These are phyloP conservation scores for Apteryx mantelli DNA, from an alignment of 2,113 vertebrate species.

Conservation along the genomic window DNA sequence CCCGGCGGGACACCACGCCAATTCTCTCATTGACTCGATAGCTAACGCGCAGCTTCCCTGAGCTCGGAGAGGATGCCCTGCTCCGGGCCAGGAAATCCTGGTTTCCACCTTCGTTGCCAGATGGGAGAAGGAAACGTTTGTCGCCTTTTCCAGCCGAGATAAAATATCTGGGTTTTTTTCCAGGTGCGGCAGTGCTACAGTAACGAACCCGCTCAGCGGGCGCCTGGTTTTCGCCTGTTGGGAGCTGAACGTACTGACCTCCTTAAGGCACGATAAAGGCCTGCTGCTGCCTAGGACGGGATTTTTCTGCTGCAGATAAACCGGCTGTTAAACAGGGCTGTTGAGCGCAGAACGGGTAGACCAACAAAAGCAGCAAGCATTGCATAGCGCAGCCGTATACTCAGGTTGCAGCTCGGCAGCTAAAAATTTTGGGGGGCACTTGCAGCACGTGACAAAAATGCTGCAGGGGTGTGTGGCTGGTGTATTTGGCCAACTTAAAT, in stretches of 20 bases:
- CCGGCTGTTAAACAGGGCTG: not conserved
- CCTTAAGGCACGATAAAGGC: not conserved
- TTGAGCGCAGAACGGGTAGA: not conserved
- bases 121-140: not conserved
- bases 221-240: not conserved
- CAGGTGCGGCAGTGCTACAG: no score
- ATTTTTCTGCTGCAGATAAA: not conserved
- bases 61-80: accelerated
- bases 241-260: not conserved
- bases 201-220: no score
- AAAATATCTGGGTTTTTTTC: no score
- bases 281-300: not conserved
- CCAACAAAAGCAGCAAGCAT: accelerated
- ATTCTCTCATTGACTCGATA: not conserved
- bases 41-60: not conserved
- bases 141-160: not conserved
- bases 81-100: accelerated
- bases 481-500: not conserved
- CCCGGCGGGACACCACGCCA: constrained; percentile 6
- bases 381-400: not conserved
- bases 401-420: not conserved
- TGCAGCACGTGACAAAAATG: not conserved
- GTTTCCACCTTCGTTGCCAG: not conserved
- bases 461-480: not conserved
- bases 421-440: not conserved